Base-by-base conservation (phyloP, 2,113 vertebrate genomes). In the Leptodactylus fuscus region DNA sequence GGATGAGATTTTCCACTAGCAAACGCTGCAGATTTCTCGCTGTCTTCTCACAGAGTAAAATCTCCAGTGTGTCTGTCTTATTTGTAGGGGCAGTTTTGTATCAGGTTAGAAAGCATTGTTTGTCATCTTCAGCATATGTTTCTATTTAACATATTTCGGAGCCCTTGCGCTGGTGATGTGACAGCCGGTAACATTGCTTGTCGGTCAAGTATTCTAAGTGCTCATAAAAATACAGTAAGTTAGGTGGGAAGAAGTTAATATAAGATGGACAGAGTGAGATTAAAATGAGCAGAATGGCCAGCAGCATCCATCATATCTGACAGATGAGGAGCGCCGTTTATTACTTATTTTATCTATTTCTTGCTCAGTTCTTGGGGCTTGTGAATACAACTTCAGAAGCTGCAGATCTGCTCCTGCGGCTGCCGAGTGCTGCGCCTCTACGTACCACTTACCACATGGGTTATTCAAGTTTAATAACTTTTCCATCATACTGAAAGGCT, bases 401-500 rank as follows among this genome's bases (percentile, higher is more conserved):
- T 24, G 20, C 34, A 7, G 15, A 24, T 58, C 32, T 53, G 9
- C 67, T 70, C 32, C 67, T 27, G 48, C 11, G 11, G 38, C 70
- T 73, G 70, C 70, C 34, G 36, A 73, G 22, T 6, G 69, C 36
- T 5, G 71, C 18, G 22, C 15, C 71, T 16, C 44, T 8, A 24
- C 2, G n/a, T 29, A 75, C 49, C 29, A 60, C 32, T 58, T 58
- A 58, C 51, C 51, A 27, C 51, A 38, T 2, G 22, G 32, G 51
- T 79, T 34, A 79, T 58, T 22, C 29, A 78, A 36, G 75, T 55
- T 79, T 58, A 79, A 58, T 58, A 79, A 38, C 51, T 32, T 41
- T 34, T 79, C 76, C 76, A 22, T 79, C 51, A 79, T 79, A 16
- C 11, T 58, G 32, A 67, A 32, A 12, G 16, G n/a, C 41, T 32